Evolutionary conservation across 1,140 invertebrate species (phyloP), one percentile per base, ranked within the genome.

Genomic region (Drosophila miranda): DNA sequence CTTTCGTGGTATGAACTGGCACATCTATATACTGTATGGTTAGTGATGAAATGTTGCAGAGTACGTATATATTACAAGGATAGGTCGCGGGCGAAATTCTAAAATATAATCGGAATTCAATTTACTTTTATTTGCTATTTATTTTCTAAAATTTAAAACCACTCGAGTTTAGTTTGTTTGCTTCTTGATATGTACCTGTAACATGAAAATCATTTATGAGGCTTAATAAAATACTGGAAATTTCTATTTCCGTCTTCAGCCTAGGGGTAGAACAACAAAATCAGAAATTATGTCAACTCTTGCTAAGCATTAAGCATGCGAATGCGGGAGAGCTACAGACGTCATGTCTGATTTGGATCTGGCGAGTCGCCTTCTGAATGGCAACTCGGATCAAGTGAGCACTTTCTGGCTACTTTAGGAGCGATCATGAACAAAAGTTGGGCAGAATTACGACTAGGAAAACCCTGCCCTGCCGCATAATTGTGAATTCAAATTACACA

Each of bases 401-500:
- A 34, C 11, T 19, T 23, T 14, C 23, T n/a, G 14, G 11, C 49
- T 38, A 19, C 38, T 21, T 41, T 38, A 26, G 48, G 41, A 28
- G 19, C 56, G 63, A 70, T 71, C 64, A 57, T 62, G 72, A 60
- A 72, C 73, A 78, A 60, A 69, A 82, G 53, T 70, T 51, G 53
- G 60, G 42, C 63, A 75, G 57, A 75, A 56, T 77, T 75, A 73
- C 46, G 56, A 67, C 60, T 44, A 73, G 67, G 58, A 73, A 72
- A 71, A 72, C 55, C 69, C 67, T 72, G 67, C 58, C 30, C 41
- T 38, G 45, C 48, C 42, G 50, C 56, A 51, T 80, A 60, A 73
- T 82, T 82, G 67, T 75, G 48, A 70, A 82, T 82, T 82, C 78
- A 53, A 71, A 64, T 70, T 83, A 71, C 79, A 75, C 46, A 57